A percentile compares a stretch with the other conserved stretches of the same genome.
Evolutionary conservation across 2,888 invertebrate genomes (phyloP).

Genomic region (Tinea trinotella): DNA sequence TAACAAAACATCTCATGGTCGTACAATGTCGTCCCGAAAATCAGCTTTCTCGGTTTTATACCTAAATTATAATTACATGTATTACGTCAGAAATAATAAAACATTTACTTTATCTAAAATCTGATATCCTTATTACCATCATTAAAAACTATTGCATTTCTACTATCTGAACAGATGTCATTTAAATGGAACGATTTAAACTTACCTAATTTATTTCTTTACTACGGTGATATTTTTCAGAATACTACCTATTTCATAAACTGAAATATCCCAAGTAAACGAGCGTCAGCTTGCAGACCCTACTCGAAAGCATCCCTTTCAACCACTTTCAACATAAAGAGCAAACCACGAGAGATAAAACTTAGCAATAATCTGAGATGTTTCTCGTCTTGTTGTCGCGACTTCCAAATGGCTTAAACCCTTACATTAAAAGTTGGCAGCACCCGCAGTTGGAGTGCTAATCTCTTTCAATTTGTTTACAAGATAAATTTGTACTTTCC

Average conservation of each 20-base stretch:
- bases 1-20: too few species aligned
- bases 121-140: too few species aligned
- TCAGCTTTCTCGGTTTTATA: too few species aligned
- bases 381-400: constrained; percentile 22
- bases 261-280: background rate
- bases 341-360: constrained; percentile 23
- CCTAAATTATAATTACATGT: too few species aligned
- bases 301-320: constrained; percentile 7
- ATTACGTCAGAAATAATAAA: too few species aligned
- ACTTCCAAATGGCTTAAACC: constrained; percentile 23
- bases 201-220: background rate
- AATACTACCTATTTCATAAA: background rate
- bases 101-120: too few species aligned
- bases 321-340: constrained; percentile 9
- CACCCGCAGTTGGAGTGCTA: constrained; percentile 28
- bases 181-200: too few species aligned
- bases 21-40: too few species aligned
- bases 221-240: too few species aligned
- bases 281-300: background rate
- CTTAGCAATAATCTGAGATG: constrained; percentile 24
- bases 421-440: constrained; percentile 20
- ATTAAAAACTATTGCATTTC: too few species aligned
- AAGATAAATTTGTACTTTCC: constrained; percentile 28
- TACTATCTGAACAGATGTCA: too few species aligned
- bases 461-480: constrained; percentile 43